A percentile compares a stretch with the other conserved stretches of the same genome.
These are phyloP conservation scores for Lagorchestes hirsutus DNA, from an alignment of 2,797 vertebrate species.

Conservation along the genomic window DNA sequence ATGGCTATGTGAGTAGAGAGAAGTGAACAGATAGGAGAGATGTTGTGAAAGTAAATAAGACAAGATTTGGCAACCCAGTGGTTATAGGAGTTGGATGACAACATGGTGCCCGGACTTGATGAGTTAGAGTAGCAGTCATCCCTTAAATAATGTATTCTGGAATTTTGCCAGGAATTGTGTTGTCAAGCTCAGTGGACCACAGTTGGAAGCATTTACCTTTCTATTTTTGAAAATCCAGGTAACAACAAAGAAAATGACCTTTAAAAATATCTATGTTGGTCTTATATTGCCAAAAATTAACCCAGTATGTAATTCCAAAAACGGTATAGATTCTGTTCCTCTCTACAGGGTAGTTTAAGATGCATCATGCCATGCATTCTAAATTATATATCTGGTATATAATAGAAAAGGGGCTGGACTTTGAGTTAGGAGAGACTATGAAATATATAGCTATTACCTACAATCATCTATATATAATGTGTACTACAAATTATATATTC, in stretches of 20 bases:
- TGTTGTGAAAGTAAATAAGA: too few species aligned
- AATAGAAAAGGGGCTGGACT: not conserved
- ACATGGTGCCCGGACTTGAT: not conserved
- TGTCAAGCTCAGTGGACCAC: not conserved
- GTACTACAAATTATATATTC: not conserved
- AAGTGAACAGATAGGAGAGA: too few species aligned
- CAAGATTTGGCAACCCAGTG: too few species aligned
- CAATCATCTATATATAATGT: not conserved
- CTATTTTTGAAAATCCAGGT: too few species aligned
- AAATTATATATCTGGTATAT: not conserved
- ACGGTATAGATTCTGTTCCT: not conserved
- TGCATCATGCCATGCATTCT: not conserved
- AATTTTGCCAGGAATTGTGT: not conserved
- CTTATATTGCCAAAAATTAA: not conserved
- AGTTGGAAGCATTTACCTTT: not conserved
- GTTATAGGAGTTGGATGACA: not conserved
- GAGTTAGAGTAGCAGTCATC: not conserved
- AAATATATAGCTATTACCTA: too few species aligned
- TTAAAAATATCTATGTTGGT: not conserved
- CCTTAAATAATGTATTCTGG: not conserved
- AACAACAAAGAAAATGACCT: not conserved
- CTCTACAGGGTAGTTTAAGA: slow-evolving; percentile 3
- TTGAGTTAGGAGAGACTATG: not conserved
- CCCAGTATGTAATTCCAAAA: too few species aligned
- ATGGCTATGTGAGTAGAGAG: too few species aligned